Evolutionary conservation across 2,797 vertebrate species (phyloP), one percentile per base, ranked within the genome.

Genomic region (Aplochiton taeniatus): DNA sequence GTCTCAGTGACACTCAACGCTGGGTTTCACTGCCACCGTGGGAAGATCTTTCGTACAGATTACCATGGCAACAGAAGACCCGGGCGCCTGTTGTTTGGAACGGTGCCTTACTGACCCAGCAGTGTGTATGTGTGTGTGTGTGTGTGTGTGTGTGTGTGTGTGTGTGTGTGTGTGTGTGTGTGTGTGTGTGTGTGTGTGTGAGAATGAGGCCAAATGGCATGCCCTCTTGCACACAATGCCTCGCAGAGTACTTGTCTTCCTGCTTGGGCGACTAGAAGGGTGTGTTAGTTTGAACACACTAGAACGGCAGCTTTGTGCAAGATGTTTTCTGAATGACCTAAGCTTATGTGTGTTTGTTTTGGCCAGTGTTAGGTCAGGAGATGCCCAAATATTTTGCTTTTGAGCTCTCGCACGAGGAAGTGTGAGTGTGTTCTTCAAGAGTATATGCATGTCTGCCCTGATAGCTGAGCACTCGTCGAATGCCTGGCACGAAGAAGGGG

Each of bases 51-150:
- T 83, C 72, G 72, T 53, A 43, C 68, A 75, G 81, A 86, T 87
- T 87, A 79, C 85, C 89, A 91, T 92, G 87, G 90, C 82, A 88
- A 91, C 85, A 73, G 63, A 72, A 84, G 84, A 82, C 80, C 84
- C 77, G 82, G 87, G 83, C 85, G 76, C 85, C 87, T 81, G 84
- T 80, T 87, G 86, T 91, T 82, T 74, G 79, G 75, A 87, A 76
- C 57, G 44, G 74, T 84, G 83, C 78, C 79, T 85, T 82, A 72
- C 73, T 77, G 78, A 86, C 84, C 78, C 75, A 80, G 77, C 74
- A 79, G 80, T 81, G 83, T 87, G 84, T 72, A 17, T 62, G 50
- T 76, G 77, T 70, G 69, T 85, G 66, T 80, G 78, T 85, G 76
- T 77, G 69, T 86, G 76, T 81, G 77, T 63, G 68, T 68, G 51